Evolutionary conservation across 2,888 invertebrate species (phyloP).

Genomic region (Sinotaia quadrata): DNA sequence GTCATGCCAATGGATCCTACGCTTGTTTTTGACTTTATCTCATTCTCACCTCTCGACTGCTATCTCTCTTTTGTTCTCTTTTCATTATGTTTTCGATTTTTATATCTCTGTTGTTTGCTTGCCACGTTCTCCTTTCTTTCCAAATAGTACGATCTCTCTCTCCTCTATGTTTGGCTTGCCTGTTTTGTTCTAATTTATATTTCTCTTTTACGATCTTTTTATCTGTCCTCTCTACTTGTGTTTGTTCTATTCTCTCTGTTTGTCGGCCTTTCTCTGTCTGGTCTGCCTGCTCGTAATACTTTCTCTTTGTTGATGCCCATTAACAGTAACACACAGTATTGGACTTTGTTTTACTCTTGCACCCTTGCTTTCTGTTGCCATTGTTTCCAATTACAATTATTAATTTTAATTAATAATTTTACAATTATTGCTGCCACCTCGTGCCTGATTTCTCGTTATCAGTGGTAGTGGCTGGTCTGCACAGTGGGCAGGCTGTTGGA

Average conservation of each 20-base stretch:
- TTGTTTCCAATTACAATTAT: background rate
- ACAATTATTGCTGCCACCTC: too few relatives aligned
- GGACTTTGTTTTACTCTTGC: background rate
- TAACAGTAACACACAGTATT: too few relatives aligned
- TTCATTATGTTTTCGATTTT: background rate
- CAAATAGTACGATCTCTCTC: background rate
- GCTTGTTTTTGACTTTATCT: background rate
- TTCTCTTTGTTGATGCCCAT: too few relatives aligned
- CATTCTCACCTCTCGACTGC: background rate
- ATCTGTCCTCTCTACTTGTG: background rate
- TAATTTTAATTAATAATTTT: too few relatives aligned
- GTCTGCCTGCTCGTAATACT: too few relatives aligned
- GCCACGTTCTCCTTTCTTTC: background rate
- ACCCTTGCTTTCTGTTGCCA: background rate
- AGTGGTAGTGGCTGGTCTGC: too few relatives aligned
- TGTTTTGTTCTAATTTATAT: too few relatives aligned
- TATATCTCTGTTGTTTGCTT: background rate
- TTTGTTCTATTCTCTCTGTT: background rate
- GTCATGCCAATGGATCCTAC: too few relatives aligned
- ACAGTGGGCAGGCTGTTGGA: too few relatives aligned
- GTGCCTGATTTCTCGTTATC: too few relatives aligned
- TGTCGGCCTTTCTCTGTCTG: background rate
- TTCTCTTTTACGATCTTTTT: background rate
- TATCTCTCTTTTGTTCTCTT: background rate
- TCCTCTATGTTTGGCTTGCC: background rate